phyloP scores from a whole-genome alignment of 2,113 vertebrate genomes.

The Alethe diademata region DNA sequence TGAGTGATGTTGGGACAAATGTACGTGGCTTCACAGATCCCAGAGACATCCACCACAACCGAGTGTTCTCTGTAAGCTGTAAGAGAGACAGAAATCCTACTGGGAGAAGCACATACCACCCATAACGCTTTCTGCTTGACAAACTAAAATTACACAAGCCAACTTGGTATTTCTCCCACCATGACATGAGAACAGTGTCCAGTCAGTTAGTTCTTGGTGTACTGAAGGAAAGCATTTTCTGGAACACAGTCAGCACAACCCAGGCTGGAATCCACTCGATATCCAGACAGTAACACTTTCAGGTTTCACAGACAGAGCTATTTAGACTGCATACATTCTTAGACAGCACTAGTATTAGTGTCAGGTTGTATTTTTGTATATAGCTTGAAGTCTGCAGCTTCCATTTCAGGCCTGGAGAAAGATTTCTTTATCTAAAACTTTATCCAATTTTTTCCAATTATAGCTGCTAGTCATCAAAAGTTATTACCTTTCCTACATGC shows the following conservation, averaged over 20 bases:
- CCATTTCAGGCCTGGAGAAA: not conserved
- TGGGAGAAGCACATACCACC: not conserved
- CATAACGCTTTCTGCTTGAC: not conserved
- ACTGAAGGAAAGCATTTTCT: not conserved
- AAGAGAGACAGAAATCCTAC: accelerated
- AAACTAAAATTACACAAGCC: not conserved
- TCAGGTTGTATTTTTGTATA: slow-evolving; percentile 1
- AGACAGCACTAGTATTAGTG: not conserved
- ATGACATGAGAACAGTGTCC: not conserved
- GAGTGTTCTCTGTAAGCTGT: accelerated
- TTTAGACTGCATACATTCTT: not conserved
- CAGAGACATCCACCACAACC: not conserved
- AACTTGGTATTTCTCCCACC: not conserved
- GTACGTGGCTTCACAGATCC: accelerated
- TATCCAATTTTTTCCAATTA: not conserved
- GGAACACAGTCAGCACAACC: not conserved
- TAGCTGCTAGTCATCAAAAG: not conserved
- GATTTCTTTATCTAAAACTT: not conserved
- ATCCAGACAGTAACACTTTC: not conserved
- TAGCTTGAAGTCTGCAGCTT: not conserved
- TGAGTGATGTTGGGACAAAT: accelerated
- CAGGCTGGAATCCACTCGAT: not conserved
- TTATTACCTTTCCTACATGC: not conserved
- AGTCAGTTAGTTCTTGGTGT: not conserved
- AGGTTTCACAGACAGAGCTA: not conserved